These are phyloP conservation scores for Diorhabda sublineata DNA, from an alignment of 1,140 invertebrate species.

Conservation along the genomic window DNA sequence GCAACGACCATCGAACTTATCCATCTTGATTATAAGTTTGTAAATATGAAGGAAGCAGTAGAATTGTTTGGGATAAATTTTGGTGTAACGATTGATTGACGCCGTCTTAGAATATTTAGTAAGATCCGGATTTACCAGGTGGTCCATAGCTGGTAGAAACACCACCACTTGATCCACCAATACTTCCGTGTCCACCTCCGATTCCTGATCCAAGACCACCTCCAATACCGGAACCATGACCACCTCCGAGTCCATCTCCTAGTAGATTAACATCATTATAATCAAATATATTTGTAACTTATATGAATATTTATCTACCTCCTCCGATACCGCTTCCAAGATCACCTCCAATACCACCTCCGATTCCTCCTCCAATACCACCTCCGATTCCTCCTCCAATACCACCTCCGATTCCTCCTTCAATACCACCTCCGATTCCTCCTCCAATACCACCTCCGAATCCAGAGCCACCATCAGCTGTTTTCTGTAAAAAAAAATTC, in stretches of 20 bases:
- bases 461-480: conserved; percentile 26
- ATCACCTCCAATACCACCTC: conserved; percentile 31
- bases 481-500: conserved; percentile 23
- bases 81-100: not conserved
- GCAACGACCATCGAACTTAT: not conserved
- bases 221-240: conserved; percentile 13
- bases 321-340: conserved; percentile 27
- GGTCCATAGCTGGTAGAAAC: conserved; percentile 40
- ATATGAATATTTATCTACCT: not conserved
- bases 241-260: conserved; percentile 29
- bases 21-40: conserved; percentile 15
- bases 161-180: conserved; percentile 33
- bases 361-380: conserved; percentile 27
- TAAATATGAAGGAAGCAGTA: conserved; percentile 16
- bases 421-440: no score
- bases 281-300: no score
- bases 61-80: conserved; percentile 15
- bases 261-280: no score
- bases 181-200: conserved; percentile 29
- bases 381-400: conserved; percentile 28
- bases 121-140: conserved; percentile 41
- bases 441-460: conserved; percentile 16
- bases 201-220: conserved; percentile 14
- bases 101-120: conserved; percentile 26
- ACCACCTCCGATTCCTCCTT: conserved; percentile 28